Evolutionary conservation across 2,888 invertebrate species (phyloP).

Genomic region (Stratiomys singularior): DNA sequence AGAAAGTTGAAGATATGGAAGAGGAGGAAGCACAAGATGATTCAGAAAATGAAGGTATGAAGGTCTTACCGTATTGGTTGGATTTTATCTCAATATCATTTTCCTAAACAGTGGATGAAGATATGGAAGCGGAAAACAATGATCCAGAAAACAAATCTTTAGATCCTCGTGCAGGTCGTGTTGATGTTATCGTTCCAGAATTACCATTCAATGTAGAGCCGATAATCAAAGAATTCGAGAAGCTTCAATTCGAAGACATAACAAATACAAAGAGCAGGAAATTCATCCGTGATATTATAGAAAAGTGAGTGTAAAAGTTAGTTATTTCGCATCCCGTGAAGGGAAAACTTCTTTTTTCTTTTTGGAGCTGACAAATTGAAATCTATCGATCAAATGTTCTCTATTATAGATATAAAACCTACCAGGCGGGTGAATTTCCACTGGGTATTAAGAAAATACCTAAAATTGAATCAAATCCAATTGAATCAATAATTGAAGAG

Average conservation of each 20-base stretch:
- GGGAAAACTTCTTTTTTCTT: too few species aligned
- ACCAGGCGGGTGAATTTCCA: constrained; percentile 74
- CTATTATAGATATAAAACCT: constrained; percentile 68
- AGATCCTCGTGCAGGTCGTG: constrained; percentile 85
- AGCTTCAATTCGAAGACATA: constrained; percentile 66
- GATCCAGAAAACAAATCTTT: constrained; percentile 59
- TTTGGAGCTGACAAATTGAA: too few species aligned
- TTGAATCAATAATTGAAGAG: constrained; percentile 58
- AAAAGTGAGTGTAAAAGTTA: constrained; percentile 69
- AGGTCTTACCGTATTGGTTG: too few species aligned
- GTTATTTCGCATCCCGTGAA: background rate
- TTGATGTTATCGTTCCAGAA: constrained; percentile 77
- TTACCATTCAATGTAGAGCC: constrained; percentile 72
- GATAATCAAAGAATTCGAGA: constrained; percentile 69
- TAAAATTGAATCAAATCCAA: constrained; percentile 60
- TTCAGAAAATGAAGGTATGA: constrained; percentile 52
- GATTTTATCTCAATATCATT: too few species aligned
- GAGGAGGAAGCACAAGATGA: constrained; percentile 67
- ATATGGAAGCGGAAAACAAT: constrained; percentile 59
- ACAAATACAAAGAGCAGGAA: constrained; percentile 70
- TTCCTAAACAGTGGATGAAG: constrained; percentile 55
- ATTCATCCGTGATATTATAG: constrained; percentile 67
- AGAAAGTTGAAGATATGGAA: constrained; percentile 64
- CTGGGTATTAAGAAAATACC: constrained; percentile 70
- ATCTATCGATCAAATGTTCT: constrained; percentile 6